A percentile compares a stretch with the other conserved stretches of the same genome.
Evolutionary conservation across 2,888 invertebrate species (phyloP).

Genomic region (Polymixis lichenea): DNA sequence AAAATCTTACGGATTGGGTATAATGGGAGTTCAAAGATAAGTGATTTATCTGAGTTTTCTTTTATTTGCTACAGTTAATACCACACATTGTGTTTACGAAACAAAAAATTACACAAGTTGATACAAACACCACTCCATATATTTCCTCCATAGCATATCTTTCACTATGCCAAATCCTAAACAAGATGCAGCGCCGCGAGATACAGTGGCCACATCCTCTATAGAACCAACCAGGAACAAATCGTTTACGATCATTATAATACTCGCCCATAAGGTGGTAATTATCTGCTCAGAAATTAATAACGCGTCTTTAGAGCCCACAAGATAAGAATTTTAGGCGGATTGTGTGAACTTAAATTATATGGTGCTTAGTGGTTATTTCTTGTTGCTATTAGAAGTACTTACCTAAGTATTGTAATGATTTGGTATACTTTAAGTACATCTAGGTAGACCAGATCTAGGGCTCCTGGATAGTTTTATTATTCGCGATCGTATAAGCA

Average conservation of each 20-base stretch:
- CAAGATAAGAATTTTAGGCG: constrained; percentile 19
- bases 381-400: not conserved
- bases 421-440: not conserved
- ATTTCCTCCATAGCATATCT: constrained; percentile 62
- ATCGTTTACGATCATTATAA: constrained; percentile 63
- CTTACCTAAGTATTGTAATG: not conserved
- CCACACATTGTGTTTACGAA: not conserved
- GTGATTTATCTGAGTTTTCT: not conserved
- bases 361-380: constrained; percentile 14
- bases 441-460: not conserved
- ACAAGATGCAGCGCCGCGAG: constrained; percentile 75
- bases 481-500: not conserved
- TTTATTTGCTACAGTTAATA: not conserved
- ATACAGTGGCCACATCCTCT: constrained; percentile 84
- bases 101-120: accelerated
- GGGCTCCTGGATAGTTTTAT: too few relatives aligned
- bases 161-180: constrained; percentile 63
- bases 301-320: constrained; percentile 38
- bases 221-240: constrained; percentile 75
- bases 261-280: constrained; percentile 44
- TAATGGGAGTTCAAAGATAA: not conserved
- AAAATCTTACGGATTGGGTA: not conserved
- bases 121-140: not conserved
- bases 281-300: constrained; percentile 57
- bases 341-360: constrained; percentile 39